phyloP scores from a whole-genome alignment of 2,113 vertebrate genomes.

The Myiopsitta monachus region DNA sequence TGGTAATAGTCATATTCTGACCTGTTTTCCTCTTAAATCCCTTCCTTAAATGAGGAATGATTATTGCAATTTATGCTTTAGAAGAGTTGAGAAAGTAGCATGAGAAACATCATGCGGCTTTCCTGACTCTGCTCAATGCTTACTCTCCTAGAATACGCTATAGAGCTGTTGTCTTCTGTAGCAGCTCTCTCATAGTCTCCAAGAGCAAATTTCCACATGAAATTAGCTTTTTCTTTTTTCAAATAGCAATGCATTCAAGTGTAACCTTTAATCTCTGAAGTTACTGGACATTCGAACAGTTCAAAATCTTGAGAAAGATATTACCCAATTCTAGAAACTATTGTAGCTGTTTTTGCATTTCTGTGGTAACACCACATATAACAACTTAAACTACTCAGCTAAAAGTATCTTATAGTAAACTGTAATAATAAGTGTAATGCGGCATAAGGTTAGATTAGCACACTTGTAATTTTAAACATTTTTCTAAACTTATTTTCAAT shows the following conservation, averaged over 20 bases:
- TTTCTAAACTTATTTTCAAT: neutral
- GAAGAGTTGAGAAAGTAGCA: neutral
- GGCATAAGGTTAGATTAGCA: neutral
- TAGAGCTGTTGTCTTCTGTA: neutral
- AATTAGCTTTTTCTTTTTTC: neutral
- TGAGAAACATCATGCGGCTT: neutral
- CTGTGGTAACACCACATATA: neutral
- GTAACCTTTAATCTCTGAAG: neutral
- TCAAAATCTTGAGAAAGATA: neutral
- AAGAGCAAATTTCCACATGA: neutral
- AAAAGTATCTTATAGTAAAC: neutral
- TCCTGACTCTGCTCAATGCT: neutral
- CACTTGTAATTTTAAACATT: neutral
- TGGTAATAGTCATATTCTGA: neutral
- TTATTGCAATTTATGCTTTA: neutral
- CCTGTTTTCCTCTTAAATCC: neutral
- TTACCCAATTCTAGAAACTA: neutral
- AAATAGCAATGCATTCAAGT: neutral
- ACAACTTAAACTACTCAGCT: neutral
- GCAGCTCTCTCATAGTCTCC: neutral
- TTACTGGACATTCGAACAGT: neutral
- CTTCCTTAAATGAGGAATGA: neutral
- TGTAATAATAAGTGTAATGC: neutral
- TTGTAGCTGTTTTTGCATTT: neutral
- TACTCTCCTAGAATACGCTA: neutral